Percentiles rank a stretch among this genome's conserved stretches.
Conservation (phyloP, 2,888 invertebrate species). For the Phytoseiulus persimilis region DNA sequence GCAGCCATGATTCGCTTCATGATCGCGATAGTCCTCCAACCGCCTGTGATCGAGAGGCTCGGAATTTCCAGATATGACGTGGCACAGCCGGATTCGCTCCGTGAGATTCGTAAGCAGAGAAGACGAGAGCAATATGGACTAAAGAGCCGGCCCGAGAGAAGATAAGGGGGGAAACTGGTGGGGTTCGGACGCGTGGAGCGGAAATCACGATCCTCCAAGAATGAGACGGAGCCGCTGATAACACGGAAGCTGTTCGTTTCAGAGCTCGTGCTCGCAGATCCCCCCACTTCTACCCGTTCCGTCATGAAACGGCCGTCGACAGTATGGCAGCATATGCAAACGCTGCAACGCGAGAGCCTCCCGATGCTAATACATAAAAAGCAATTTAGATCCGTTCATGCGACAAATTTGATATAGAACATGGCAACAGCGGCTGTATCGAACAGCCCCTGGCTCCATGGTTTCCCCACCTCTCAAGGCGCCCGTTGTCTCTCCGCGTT, state of each 20-base stretch:
- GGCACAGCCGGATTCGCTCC: too few relatives aligned
- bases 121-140: too few relatives aligned
- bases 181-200: not conserved
- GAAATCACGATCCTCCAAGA: not conserved
- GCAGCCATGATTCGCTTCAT: too few relatives aligned
- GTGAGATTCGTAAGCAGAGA: too few relatives aligned
- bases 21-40: too few relatives aligned
- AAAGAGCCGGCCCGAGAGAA: too few relatives aligned
- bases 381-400: constrained; percentile 5
- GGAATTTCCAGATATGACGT: too few relatives aligned
- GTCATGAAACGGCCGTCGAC: not conserved
- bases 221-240: not conserved
- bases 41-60: too few relatives aligned
- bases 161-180: not conserved
- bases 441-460: not conserved
- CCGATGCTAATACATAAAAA: not conserved
- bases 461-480: not conserved
- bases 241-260: not conserved
- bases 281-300: not conserved
- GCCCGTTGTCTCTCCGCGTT: not conserved
- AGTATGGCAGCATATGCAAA: not conserved
- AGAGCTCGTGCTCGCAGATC: not conserved
- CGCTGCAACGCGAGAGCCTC: not conserved
- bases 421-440: not conserved
- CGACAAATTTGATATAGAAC: constrained; percentile 5